phyloP scores from a whole-genome alignment of 2,888 invertebrate genomes.

The Calliphora vomitoria region DNA sequence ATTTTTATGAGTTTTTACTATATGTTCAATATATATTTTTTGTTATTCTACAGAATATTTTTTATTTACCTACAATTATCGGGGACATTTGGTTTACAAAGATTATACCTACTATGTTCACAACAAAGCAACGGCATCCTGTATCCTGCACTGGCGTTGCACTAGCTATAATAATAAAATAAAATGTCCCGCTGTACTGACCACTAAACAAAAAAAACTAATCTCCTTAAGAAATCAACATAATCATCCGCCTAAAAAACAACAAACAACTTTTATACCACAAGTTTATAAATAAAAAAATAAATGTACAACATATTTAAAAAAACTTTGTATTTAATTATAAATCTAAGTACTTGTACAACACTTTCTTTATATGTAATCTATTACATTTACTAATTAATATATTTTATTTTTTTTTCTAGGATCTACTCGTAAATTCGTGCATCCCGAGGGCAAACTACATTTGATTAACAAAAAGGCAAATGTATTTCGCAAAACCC shows the following conservation, averaged over 20 bases:
- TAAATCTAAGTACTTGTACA: background rate
- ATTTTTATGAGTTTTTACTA: background rate
- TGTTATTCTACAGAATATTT: slow-evolving; percentile 23
- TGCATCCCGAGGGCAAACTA: background rate
- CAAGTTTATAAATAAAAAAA: slow-evolving; percentile 70
- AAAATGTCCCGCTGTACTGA: slow-evolving; percentile 80
- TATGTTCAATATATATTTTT: background rate
- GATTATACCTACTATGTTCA: slow-evolving; percentile 80
- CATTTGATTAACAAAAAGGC: slow-evolving; percentile 53
- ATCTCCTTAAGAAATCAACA: slow-evolving; percentile 78
- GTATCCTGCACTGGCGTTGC: slow-evolving; percentile 82
- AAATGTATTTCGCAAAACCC: background rate
- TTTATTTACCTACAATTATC: slow-evolving; percentile 80
- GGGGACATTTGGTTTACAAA: slow-evolving; percentile 81
- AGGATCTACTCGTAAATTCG: background rate
- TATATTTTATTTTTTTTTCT: slow-evolving; percentile 34
- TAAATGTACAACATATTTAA: background rate
- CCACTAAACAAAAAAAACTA: slow-evolving; percentile 80
- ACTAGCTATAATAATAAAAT: slow-evolving; percentile 78
- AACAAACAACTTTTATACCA: slow-evolving; percentile 76
- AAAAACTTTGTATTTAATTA: background rate
- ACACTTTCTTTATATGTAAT: background rate
- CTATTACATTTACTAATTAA: slow-evolving; percentile 54
- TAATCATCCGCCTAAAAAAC: slow-evolving; percentile 79
- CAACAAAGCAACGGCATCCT: slow-evolving; percentile 77